Conservation (phyloP, 2,113 vertebrate species). For the Alouatta palliata region DNA sequence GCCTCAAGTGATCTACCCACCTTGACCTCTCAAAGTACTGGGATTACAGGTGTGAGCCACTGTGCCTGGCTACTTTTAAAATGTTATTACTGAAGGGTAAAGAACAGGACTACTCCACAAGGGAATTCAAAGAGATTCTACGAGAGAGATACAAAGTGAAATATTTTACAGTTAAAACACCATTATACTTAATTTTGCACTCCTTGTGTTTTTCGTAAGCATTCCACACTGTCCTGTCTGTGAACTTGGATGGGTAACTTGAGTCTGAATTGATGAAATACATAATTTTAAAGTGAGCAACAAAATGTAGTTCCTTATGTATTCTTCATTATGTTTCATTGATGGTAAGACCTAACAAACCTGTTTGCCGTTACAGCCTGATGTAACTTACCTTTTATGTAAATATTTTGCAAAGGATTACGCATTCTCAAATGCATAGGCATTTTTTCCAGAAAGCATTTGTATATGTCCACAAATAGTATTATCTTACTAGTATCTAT, state of each 20-base stretch:
- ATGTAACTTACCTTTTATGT: constrained; percentile 28
- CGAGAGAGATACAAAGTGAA: neutral
- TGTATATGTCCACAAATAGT: neutral
- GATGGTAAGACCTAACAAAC: neutral
- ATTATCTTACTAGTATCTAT: neutral
- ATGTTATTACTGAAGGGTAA: neutral
- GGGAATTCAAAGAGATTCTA: neutral
- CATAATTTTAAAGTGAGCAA: neutral
- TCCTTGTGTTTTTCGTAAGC: constrained; percentile 40
- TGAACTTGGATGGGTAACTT: neutral
- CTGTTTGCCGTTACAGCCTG: neutral
- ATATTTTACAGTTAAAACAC: constrained; percentile 38
- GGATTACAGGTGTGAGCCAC: too few relatives aligned
- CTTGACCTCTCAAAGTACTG: too few relatives aligned
- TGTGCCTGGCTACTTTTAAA: neutral
- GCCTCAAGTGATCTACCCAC: too few relatives aligned
- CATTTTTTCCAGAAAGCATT: neutral
- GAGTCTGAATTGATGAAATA: constrained; percentile 7
- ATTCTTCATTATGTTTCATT: constrained; percentile 22
- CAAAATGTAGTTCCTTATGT: neutral
- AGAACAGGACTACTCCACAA: neutral
- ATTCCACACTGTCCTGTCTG: neutral
- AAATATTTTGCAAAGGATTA: constrained; percentile 44
- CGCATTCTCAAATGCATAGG: constrained; percentile 4
- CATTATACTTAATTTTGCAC: neutral